Percentiles rank a stretch among this genome's conserved stretches.
Evolutionary conservation across 2,888 invertebrate genomes (phyloP).

Genomic region (Rotaria magnacalcarata): DNA sequence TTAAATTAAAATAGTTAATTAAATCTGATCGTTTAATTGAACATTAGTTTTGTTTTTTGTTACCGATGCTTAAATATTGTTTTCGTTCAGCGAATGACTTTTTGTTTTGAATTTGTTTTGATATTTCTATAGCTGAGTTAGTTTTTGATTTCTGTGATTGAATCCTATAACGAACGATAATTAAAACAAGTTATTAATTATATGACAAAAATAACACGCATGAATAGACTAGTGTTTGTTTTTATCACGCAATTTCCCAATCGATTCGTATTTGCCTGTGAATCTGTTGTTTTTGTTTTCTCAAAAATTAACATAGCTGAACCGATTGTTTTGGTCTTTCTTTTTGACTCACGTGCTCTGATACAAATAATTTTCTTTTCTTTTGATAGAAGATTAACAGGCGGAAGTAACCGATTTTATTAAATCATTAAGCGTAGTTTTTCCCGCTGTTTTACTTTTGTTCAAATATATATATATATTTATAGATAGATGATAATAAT

Average conservation of each 20-base stretch:
- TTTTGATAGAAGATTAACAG: neutral
- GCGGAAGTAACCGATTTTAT: neutral
- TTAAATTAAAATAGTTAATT: neutral
- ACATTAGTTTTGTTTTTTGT: neutral
- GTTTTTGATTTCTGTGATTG: slow-evolving; percentile 1
- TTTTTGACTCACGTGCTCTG: neutral
- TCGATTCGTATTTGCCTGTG: too few species aligned
- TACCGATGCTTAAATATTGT: slow-evolving; percentile 20
- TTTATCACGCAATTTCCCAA: too few species aligned
- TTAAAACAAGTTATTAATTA: neutral
- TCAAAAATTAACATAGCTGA: too few species aligned
- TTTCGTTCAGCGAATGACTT: neutral
- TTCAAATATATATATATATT: neutral
- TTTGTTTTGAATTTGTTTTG: neutral
- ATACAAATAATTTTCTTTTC: neutral
- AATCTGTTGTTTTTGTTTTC: too few species aligned
- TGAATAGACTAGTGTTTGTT: too few species aligned
- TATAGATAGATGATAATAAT: neutral
- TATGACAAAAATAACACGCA: neutral
- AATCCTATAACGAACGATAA: neutral
- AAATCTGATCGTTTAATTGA: neutral
- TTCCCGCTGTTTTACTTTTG: neutral
- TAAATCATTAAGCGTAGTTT: neutral
- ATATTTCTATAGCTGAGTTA: neutral
- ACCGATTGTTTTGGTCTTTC: neutral